These are phyloP conservation scores for Dendroctonus ponderosae DNA, from an alignment of 1,140 invertebrate genomes.

Conservation along the genomic window DNA sequence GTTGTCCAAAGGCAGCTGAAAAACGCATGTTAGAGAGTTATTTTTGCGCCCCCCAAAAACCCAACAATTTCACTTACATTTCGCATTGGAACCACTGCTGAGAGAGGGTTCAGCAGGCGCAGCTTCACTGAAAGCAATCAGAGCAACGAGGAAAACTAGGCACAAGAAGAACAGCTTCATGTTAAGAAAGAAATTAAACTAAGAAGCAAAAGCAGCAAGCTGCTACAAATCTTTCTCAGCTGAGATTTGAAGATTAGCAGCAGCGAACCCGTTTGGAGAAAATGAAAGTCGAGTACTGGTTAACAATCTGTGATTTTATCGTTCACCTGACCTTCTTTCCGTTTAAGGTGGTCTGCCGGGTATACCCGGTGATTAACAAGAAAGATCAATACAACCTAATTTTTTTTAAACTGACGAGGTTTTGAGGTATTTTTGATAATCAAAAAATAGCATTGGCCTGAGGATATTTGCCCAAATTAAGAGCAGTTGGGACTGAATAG, in stretches of 20 bases:
- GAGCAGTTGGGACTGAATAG: no score
- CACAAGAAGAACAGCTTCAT: constrained; percentile 1
- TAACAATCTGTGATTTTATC: no score
- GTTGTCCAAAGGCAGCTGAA: constrained; percentile 20
- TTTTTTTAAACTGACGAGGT: no score
- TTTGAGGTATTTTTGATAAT: no score
- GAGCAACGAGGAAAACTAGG: neutral
- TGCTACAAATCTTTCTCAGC: neutral
- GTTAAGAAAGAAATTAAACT: constrained; percentile 1
- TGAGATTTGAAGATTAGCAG: neutral
- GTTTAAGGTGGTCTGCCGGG: no score
- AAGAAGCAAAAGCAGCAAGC: neutral
- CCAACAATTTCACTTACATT: constrained; percentile 18
- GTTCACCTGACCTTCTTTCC: no score
- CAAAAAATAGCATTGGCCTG: no score
- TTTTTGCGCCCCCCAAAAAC: neutral
- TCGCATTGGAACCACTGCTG: constrained; percentile 10
- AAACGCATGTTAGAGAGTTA: neutral
- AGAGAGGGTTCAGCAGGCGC: constrained; percentile 7
- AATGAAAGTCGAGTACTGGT: constrained; percentile 12
- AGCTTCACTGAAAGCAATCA: constrained; percentile 6
- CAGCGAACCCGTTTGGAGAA: constrained; percentile 9
- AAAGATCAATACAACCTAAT: no score
- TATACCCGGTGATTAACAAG: no score
- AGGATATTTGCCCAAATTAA: no score